phyloP scores from a whole-genome alignment of 2,113 vertebrate species.

The Morone saxatilis region DNA sequence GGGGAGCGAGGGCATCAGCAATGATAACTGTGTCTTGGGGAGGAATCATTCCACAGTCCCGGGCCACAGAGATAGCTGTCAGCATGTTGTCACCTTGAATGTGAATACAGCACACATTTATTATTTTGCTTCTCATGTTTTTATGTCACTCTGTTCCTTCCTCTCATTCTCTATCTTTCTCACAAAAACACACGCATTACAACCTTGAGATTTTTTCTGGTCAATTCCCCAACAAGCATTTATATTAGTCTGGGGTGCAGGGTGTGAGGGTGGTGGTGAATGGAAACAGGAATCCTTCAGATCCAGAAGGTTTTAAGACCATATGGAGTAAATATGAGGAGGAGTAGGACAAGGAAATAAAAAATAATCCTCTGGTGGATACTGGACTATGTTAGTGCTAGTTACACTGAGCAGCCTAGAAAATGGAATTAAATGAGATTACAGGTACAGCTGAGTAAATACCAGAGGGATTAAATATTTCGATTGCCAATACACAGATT shows the following conservation, averaged over 20 bases:
- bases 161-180: not conserved
- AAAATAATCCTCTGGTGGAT: not conserved
- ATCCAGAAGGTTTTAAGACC: too few species aligned
- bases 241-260: not conserved
- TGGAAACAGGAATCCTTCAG: too few species aligned
- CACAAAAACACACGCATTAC: not conserved
- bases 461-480: not conserved
- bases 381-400: constrained; percentile 8
- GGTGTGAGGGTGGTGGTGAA: not conserved
- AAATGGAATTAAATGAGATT: constrained; percentile 24
- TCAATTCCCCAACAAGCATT: not conserved
- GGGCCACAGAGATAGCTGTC: constrained; percentile 97
- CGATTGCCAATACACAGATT: constrained; percentile 6
- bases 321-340: too few species aligned
- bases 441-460: constrained; percentile 11
- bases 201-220: not conserved
- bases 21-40: constrained; percentile 95
- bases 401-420: constrained; percentile 14
- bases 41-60: constrained; percentile 98
- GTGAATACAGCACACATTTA: not conserved
- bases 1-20: constrained; percentile 93
- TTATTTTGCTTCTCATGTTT: not conserved
- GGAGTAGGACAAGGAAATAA: not conserved
- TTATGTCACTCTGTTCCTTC: not conserved
- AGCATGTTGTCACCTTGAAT: constrained; percentile 95